Base-by-base conservation (phyloP, 2,797 vertebrate species). In the Champsocephalus gunnari region DNA sequence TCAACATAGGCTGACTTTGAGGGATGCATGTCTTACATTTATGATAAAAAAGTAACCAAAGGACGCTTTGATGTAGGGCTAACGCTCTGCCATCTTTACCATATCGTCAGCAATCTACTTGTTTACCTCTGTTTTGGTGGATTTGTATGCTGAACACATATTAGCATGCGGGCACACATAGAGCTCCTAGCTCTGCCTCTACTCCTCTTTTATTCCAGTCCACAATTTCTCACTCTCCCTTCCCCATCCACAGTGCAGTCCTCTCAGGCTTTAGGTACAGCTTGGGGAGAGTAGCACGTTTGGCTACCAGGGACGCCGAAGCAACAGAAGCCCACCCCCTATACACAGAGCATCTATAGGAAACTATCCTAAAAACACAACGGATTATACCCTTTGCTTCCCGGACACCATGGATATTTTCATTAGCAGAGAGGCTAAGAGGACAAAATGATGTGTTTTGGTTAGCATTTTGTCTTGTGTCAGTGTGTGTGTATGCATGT, bases 231-330 rank as follows among this genome's bases (percentile, higher is more conserved):
- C 41, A 1, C 64, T 47, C 66, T 80, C 89, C 80, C 84, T 89
- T 89, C 85, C 89, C 86, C 83, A 88, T 94, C 90, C 93, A 94
- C 90, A 84, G 92, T 89, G 92, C 92, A 82, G 93, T 94, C 91
- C 92, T 94, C 92, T 92, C 86, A 90, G 93, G 94, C 92, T 96
- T 94, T 94, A 92, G 94, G 93, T 95, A 94, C 92, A 94, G 95
- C 94, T 95, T 92, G 89, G 93, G 94, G 93, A 93, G 92, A 94
- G 91, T 89, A 78, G 88, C 91, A 94, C 90, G 93, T 94, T 95
- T 92, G 88, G 92, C 93, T 94, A 93, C 93, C 93, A 93, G 91
- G 92, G 90, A 91, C 87, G 86, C 90, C 69, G 81, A 86, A 88
- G 90, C 90, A 91, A 91, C 88, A 92, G 88, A 88, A 92, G 77